phyloP scores from a whole-genome alignment of 1,140 invertebrate genomes.

The Pomacea maculata region DNA sequence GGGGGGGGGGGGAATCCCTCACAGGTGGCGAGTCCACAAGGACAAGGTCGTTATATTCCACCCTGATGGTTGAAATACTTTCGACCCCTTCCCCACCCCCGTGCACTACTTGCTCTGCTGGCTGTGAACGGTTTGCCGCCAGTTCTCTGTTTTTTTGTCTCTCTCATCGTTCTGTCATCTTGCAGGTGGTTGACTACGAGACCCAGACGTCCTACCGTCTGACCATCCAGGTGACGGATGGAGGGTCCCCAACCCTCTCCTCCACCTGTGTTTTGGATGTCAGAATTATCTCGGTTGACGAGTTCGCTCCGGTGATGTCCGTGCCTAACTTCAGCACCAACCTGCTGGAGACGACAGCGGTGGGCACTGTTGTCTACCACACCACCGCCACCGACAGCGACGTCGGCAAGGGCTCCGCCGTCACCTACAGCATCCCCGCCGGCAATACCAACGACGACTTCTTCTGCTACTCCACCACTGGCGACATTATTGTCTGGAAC shows the following conservation, averaged over 20 bases:
- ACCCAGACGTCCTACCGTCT: constrained; percentile 28
- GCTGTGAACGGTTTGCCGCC: neutral
- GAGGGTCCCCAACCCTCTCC: constrained; percentile 29
- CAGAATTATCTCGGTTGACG: constrained; percentile 38
- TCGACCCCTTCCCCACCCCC: neutral
- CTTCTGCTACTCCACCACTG: constrained; percentile 30
- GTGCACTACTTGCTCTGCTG: no score
- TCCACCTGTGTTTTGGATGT: constrained; percentile 32
- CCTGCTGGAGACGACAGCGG: constrained; percentile 23
- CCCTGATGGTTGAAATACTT: neutral
- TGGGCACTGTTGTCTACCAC: constrained; percentile 29
- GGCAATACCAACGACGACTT: constrained; percentile 30
- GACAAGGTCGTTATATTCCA: neutral
- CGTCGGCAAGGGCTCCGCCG: constrained; percentile 30
- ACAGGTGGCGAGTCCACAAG: no score
- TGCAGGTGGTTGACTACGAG: constrained; percentile 41
- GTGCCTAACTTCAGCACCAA: constrained; percentile 12
- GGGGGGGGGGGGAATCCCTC: no score
- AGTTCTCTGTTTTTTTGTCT: neutral
- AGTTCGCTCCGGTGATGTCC: constrained; percentile 36
- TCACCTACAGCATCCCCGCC: constrained; percentile 39
- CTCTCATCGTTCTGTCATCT: constrained; percentile 4
- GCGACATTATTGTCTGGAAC: constrained; percentile 32
- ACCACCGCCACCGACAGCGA: constrained; percentile 40
- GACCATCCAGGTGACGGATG: constrained; percentile 27